Evolutionary conservation across 30 jellyfish, hydroid and myxozoan genomes (phyloP).

Genomic region (Clytia hemisphaerica): DNA sequence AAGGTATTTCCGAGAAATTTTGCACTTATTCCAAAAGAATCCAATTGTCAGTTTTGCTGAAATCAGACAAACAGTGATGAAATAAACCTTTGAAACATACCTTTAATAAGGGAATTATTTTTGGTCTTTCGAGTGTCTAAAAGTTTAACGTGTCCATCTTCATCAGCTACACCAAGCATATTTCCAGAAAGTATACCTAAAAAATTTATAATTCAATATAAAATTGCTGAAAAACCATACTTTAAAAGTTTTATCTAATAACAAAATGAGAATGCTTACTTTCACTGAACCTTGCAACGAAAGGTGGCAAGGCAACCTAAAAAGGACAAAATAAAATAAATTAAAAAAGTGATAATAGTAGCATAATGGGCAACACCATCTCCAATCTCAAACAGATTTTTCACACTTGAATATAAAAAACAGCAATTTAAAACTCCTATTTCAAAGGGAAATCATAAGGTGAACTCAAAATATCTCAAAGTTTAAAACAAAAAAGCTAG

Average conservation of each 20-base stretch:
- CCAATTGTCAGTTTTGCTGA: background rate
- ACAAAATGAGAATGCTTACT: conserved; percentile 35
- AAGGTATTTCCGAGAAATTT: too few relatives aligned
- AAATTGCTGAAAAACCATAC: background rate
- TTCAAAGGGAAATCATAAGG: too few relatives aligned
- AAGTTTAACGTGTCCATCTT: conserved; percentile 89
- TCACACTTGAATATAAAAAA: background rate
- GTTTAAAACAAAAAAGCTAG: background rate
- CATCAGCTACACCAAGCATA: conserved; percentile 95
- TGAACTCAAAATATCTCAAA: too few relatives aligned
- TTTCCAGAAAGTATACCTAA: conserved; percentile 70
- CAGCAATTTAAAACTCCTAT: background rate
- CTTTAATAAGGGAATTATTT: conserved; percentile 42
- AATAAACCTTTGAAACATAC: conserved; percentile 8
- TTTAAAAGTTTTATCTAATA: background rate
- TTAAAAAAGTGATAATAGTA: too few relatives aligned
- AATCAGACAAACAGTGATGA: background rate
- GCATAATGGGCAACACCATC: too few relatives aligned
- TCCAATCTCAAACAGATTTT: background rate
- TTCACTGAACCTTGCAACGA: conserved; percentile 80
- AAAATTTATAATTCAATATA: background rate
- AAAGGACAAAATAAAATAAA: too few relatives aligned
- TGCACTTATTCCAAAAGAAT: background rate
- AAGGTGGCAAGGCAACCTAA: conserved; percentile 94
- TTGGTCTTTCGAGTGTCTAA: conserved; percentile 59